Evolutionary conservation across 2,797 vertebrate genomes (phyloP).

Genomic region (Rhadinocentrus ornatus): DNA sequence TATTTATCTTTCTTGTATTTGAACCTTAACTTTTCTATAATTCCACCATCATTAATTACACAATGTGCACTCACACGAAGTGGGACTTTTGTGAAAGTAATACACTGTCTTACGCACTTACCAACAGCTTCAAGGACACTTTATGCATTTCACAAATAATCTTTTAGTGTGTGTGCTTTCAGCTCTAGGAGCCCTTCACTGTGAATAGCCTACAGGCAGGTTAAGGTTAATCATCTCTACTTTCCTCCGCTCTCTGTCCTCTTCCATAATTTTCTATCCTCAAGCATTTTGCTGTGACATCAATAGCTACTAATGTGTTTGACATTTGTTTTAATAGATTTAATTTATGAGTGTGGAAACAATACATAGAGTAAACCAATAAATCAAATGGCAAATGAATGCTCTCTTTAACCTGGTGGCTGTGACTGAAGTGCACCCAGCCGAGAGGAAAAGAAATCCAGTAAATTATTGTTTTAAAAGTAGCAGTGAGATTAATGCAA

Average conservation of each 20-base stretch:
- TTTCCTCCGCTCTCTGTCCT: constrained; percentile 49
- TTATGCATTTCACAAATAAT: constrained; percentile 54
- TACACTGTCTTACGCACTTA: constrained; percentile 25
- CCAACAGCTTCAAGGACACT: constrained; percentile 14
- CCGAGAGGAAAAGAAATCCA: constrained; percentile 41
- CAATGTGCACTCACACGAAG: constrained; percentile 32
- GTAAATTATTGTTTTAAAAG: constrained; percentile 78
- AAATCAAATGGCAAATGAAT: constrained; percentile 76
- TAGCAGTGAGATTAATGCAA: constrained; percentile 79
- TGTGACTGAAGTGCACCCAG: constrained; percentile 55
- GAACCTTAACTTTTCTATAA: constrained; percentile 29
- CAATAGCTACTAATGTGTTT: constrained; percentile 74
- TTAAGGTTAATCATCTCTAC: constrained; percentile 76
- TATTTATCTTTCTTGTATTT: constrained; percentile 37
- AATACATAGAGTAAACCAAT: constrained; percentile 70
- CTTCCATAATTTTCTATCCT: constrained; percentile 60
- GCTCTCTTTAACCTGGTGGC: constrained; percentile 66
- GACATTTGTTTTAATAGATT: constrained; percentile 80
- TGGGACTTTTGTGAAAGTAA: constrained; percentile 33
- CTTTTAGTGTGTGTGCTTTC: constrained; percentile 37
- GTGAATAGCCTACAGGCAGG: constrained; percentile 67
- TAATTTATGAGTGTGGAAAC: constrained; percentile 67
- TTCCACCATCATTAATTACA: constrained; percentile 40
- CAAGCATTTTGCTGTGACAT: constrained; percentile 66
- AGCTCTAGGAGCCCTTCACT: constrained; percentile 46